Base-by-base conservation (phyloP, 2,888 invertebrate species). In the Drosophila birchii region DNA sequence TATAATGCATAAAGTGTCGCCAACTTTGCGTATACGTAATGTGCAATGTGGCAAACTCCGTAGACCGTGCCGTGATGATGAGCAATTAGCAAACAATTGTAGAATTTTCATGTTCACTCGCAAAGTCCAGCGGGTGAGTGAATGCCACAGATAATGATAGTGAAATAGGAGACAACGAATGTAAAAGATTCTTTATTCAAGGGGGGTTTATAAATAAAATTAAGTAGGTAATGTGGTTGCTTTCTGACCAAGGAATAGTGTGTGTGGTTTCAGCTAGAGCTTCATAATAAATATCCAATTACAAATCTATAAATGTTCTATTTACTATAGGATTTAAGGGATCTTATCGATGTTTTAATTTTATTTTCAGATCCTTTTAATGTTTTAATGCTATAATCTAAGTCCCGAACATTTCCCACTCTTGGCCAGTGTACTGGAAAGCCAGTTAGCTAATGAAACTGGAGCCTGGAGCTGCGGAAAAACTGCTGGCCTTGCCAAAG, bases 51-150 rank as follows among this genome's bases (percentile, higher is more conserved):
- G 49, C 58, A 67, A 66, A 80, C 61, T 71, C 58, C 51, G 67
- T 68, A 54, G 58, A 58, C 57, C 58, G 70, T 49, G 66, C 74
- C 58, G 59, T 75, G 73, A 74, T 83, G 87, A 88, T 84, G 89
- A 83, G 81, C 86, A 83, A 88, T 88, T 83, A 86, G 80, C 86
- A 83, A 86, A 83, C 88, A 88, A 83, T 83, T 86, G 69, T 80
- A 80, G 70, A 61, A 78, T 82, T 86, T 86, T 71, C 74, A 80
- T 82, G 82, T 86, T 70, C 70, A 80, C 74, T 71, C 75, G 43
- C 76, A 78, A 54, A 20, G 58, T 51, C 55, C 54, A 54, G 61
- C 57, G 45, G 64, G 51, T 61, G 66, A 60, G 41, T 64, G 61
- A 39, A 41, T 34, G 43, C 34, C 39, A 18, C 20, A 69, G 73